Evolutionary conservation across 2,113 vertebrate genomes (phyloP).

Genomic region (Cettia cetti): DNA sequence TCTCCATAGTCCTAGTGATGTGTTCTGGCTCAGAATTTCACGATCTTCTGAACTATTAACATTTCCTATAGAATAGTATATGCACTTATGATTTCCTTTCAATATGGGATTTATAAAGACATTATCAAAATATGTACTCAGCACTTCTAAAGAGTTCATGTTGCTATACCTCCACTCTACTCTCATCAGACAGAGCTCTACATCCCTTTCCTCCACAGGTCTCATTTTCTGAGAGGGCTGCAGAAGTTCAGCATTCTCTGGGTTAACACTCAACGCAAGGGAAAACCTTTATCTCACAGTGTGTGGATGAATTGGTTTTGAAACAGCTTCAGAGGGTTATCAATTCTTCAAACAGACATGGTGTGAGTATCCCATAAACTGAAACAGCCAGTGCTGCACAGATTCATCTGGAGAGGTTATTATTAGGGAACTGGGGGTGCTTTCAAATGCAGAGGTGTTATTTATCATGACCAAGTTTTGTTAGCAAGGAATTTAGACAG

Average conservation of each 20-base stretch:
- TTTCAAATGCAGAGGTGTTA: conserved; percentile 24
- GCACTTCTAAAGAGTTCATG: not conserved
- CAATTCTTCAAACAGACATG: conserved; percentile 45
- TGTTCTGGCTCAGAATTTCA: not conserved
- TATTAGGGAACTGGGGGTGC: conserved; percentile 4
- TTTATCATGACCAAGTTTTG: conserved; percentile 43
- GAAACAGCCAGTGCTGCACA: not conserved
- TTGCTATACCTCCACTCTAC: not conserved
- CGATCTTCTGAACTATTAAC: not conserved
- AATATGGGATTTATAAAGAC: not conserved
- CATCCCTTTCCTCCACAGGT: not conserved
- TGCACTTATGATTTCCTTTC: not conserved
- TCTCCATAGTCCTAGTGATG: not conserved
- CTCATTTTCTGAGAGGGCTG: not conserved
- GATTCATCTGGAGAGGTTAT: conserved; percentile 30
- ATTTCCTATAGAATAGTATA: not conserved
- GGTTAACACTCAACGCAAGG: not conserved
- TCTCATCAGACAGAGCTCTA: not conserved
- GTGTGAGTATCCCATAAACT: not conserved
- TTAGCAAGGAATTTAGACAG: conserved; percentile 14
- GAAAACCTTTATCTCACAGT: conserved; percentile 49
- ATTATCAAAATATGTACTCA: not conserved
- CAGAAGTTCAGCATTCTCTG: not conserved
- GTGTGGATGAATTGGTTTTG: conserved; percentile 39
- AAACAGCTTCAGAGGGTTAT: not conserved